phyloP scores from a whole-genome alignment of 2,797 vertebrate genomes.

The Sphenopsis melanotis region DNA sequence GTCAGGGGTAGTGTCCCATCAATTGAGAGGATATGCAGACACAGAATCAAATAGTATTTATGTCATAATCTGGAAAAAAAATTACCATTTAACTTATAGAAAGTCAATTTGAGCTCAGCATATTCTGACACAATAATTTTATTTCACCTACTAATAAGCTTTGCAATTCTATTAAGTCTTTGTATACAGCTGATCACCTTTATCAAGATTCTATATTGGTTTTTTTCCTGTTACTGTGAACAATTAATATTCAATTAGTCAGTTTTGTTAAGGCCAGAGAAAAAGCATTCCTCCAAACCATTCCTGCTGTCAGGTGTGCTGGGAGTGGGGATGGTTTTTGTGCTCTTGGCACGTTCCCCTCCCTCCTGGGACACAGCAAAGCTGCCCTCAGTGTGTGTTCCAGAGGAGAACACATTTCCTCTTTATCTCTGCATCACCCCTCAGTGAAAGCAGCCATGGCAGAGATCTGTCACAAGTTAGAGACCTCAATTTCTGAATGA shows the following conservation, averaged over 20 bases:
- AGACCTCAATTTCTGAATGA: slow-evolving; percentile 39
- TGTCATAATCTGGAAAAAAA: background rate
- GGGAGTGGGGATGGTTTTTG: background rate
- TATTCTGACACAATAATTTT: background rate
- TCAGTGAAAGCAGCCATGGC: background rate
- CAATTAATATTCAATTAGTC: background rate
- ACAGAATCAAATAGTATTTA: background rate
- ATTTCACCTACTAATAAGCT: background rate
- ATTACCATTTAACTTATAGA: background rate
- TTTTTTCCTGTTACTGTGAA: background rate
- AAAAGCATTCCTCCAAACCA: background rate
- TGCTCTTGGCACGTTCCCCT: background rate
- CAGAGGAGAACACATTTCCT: background rate
- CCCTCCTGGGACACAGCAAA: background rate
- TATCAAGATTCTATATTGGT: background rate
- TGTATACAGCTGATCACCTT: background rate
- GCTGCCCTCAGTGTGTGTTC: background rate
- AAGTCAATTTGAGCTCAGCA: background rate
- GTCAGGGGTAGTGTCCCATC: background rate
- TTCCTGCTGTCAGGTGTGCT: background rate
- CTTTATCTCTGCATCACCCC: background rate
- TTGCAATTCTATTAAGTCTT: background rate
- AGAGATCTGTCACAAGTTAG: slow-evolving; percentile 19
- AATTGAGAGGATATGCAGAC: background rate
- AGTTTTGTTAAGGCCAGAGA: background rate